These are phyloP conservation scores for Lamproptera curius DNA, from an alignment of 2,888 invertebrate genomes.

Conservation along the genomic window DNA sequence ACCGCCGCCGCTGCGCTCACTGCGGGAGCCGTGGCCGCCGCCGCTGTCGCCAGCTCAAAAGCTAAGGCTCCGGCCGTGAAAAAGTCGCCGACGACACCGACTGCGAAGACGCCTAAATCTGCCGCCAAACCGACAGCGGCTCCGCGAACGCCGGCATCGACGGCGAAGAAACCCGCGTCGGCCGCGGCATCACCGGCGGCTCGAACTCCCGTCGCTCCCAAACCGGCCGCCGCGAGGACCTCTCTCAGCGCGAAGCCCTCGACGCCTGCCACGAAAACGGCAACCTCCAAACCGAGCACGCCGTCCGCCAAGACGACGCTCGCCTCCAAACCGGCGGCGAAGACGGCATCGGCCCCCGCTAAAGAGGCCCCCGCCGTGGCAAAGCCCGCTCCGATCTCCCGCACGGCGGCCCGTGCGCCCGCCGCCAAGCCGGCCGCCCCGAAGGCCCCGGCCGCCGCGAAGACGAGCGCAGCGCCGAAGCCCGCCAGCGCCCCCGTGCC, in stretches of 20 bases:
- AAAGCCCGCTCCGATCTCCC: slow-evolving; percentile 34
- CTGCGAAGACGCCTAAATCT: slow-evolving; percentile 39
- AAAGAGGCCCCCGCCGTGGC: slow-evolving; percentile 46
- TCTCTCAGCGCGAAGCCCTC: slow-evolving; percentile 23
- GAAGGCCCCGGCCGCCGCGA: slow-evolving; percentile 23
- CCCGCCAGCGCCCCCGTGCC: slow-evolving; percentile 23
- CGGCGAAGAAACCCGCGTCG: slow-evolving; percentile 36
- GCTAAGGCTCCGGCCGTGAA: slow-evolving; percentile 32
- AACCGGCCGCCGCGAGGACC: slow-evolving; percentile 30
- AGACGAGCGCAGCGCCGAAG: slow-evolving; percentile 26
- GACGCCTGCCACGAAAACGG: slow-evolving; percentile 26
- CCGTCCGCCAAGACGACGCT: slow-evolving; percentile 36
- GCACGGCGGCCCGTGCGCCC: slow-evolving; percentile 26
- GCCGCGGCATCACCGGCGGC: slow-evolving; percentile 25
- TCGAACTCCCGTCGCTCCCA: slow-evolving; percentile 21
- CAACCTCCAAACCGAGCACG: slow-evolving; percentile 34
- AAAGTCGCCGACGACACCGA: slow-evolving; percentile 35
- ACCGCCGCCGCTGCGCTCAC: slow-evolving; percentile 40
- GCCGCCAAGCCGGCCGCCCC: slow-evolving; percentile 32
- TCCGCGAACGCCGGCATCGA: slow-evolving; percentile 33
- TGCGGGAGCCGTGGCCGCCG: slow-evolving; percentile 32
- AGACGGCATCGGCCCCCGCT: slow-evolving; percentile 28
- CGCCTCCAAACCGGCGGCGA: slow-evolving; percentile 21
- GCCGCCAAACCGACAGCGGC: slow-evolving; percentile 38
- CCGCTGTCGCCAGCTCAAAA: slow-evolving; percentile 31